phyloP scores from a whole-genome alignment of 2,113 vertebrate species.

The Megatriorchis doriae region DNA sequence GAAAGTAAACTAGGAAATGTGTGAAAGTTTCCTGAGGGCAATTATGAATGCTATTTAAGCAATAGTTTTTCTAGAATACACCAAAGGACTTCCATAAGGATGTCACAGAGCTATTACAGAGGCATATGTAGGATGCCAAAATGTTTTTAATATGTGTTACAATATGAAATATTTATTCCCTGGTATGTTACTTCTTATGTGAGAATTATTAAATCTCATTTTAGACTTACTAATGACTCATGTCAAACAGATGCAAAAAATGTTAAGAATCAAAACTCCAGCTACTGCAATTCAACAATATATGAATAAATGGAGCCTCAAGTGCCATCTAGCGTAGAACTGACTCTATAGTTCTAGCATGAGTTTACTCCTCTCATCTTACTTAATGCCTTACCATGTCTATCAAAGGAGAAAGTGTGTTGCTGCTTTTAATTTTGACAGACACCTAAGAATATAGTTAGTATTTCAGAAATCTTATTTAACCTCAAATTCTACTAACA shows the following conservation, averaged over 20 bases:
- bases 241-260: not conserved
- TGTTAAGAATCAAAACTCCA: not conserved
- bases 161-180: conserved; percentile 29
- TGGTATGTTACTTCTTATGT: not conserved
- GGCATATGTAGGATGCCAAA: not conserved
- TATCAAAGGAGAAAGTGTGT: not conserved
- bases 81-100: not conserved
- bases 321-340: conserved; percentile 7
- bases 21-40: not conserved
- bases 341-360: not conserved
- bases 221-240: conserved; percentile 3
- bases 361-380: not conserved
- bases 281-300: not conserved
- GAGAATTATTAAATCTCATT: conserved; percentile 40
- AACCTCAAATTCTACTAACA: not conserved
- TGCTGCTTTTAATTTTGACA: not conserved
- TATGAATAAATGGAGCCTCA: conserved; percentile 14
- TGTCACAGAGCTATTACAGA: not conserved
- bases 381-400: not conserved
- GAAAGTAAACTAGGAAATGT: not conserved
- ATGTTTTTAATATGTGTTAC: not conserved
- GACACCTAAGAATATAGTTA: not conserved
- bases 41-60: not conserved
- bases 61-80: not conserved
- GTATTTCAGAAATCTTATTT: not conserved